Evolutionary conservation across 2,113 vertebrate species (phyloP).

Genomic region (Mastomys natalensis): DNA sequence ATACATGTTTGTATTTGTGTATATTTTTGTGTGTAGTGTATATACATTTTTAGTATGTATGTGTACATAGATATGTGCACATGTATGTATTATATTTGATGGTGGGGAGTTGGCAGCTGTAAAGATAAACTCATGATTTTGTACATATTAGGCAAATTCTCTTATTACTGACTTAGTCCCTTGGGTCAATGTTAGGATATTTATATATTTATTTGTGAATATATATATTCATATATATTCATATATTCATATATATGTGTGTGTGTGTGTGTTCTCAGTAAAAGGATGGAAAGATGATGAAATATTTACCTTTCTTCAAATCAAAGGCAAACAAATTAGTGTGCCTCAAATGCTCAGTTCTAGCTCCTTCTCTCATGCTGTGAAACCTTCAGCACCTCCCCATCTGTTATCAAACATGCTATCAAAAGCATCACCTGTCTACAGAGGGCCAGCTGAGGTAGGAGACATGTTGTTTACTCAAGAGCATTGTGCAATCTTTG

Average conservation of each 20-base stretch:
- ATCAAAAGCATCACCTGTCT: neutral
- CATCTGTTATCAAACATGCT: neutral
- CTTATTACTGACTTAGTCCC: neutral
- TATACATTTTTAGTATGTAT: neutral
- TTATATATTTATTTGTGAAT: neutral
- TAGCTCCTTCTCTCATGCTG: neutral
- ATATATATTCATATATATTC: too few species aligned
- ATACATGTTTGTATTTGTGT: neutral
- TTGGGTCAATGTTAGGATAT: neutral
- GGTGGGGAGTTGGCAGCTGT: too few species aligned
- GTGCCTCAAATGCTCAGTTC: neutral
- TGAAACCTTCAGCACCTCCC: neutral
- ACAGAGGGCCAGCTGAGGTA: too few species aligned
- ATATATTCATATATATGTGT: too few species aligned
- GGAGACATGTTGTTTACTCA: neutral
- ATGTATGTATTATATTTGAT: neutral
- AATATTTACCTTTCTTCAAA: neutral
- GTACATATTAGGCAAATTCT: neutral
- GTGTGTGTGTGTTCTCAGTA: neutral
- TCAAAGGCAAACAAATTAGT: neutral
- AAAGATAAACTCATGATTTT: neutral
- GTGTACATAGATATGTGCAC: too few species aligned
- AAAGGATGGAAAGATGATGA: neutral
- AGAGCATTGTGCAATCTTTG: neutral
- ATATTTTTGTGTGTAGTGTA: neutral